phyloP scores from a whole-genome alignment of 1,140 invertebrate genomes.

The Thaumetopoea pityocampa region DNA sequence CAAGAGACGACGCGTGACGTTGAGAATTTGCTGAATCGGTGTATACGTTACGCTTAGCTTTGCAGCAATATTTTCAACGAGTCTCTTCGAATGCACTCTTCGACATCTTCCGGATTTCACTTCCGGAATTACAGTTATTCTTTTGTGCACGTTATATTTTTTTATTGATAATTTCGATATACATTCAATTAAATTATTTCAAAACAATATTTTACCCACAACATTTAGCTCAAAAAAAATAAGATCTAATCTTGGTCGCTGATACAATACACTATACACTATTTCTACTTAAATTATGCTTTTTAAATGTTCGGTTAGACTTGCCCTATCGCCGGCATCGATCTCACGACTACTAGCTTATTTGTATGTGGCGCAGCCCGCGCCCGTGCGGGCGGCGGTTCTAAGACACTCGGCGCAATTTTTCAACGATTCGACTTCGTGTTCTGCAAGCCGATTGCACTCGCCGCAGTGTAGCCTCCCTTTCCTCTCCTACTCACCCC shows the following conservation, averaged over 20 bases:
- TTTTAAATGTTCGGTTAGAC: no score
- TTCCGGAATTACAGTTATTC: conserved; percentile 14
- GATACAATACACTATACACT: no score
- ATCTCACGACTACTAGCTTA: conserved; percentile 23
- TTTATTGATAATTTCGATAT: not conserved
- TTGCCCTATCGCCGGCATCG: not conserved
- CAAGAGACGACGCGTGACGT: conserved; percentile 32
- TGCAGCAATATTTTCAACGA: conserved; percentile 42
- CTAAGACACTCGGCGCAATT: conserved; percentile 66
- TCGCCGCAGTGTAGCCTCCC: conserved; percentile 30
- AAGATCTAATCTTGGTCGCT: no score
- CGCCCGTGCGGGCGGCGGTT: conserved; percentile 43
- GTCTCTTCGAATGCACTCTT: conserved; percentile 9
- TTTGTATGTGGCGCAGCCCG: conserved; percentile 61
- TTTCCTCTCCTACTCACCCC: conserved; percentile 15
- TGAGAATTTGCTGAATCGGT: conserved; percentile 40
- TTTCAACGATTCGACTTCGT: conserved; percentile 66
- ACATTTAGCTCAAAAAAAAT: no score
- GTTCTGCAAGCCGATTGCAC: conserved; percentile 54
- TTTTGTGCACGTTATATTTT: not conserved
- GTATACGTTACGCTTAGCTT: conserved; percentile 48
- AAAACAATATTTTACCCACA: no score
- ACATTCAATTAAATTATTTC: no score
- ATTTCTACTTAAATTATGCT: no score
- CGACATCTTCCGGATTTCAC: conserved; percentile 14